Percentiles rank a stretch among this genome's conserved stretches.
Conservation (phyloP, 2,113 vertebrate genomes). For the Morone saxatilis region DNA sequence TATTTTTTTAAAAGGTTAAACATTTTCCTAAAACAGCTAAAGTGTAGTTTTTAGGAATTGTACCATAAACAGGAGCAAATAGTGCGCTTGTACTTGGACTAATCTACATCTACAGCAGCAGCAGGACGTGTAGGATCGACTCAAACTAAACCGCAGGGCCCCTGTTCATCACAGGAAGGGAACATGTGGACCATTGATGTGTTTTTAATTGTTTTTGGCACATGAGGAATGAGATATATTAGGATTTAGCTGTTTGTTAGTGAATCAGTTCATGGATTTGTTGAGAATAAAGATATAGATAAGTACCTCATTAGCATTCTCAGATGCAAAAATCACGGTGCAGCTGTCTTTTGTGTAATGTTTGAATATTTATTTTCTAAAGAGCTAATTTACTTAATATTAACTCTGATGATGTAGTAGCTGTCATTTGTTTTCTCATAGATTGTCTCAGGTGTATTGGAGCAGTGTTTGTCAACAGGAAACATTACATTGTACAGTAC, state of each 20-base stretch:
- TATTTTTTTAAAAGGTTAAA: too few species aligned
- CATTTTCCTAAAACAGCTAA: too few species aligned
- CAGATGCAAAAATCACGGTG: constrained; percentile 4
- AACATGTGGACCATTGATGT: background rate
- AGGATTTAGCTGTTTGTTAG: background rate
- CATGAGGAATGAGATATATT: background rate
- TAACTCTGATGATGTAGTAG: background rate
- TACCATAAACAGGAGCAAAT: background rate
- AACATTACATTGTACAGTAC: background rate
- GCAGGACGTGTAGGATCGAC: too few species aligned
- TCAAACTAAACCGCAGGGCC: background rate
- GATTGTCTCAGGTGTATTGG: constrained; percentile 46
- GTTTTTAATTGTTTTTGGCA: background rate
- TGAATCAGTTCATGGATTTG: background rate
- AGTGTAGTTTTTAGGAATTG: too few species aligned
- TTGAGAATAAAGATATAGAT: background rate
- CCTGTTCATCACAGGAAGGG: background rate
- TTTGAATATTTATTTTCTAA: constrained; percentile 41
- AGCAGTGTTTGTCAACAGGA: constrained; percentile 16
- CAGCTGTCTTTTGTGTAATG: background rate
- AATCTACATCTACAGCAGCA: background rate
- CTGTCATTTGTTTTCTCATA: background rate
- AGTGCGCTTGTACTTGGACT: background rate
- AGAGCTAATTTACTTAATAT: background rate
- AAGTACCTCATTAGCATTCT: constrained; percentile 21